Evolutionary conservation across 2,797 vertebrate genomes (phyloP).

Genomic region (Antrozous pallidus): DNA sequence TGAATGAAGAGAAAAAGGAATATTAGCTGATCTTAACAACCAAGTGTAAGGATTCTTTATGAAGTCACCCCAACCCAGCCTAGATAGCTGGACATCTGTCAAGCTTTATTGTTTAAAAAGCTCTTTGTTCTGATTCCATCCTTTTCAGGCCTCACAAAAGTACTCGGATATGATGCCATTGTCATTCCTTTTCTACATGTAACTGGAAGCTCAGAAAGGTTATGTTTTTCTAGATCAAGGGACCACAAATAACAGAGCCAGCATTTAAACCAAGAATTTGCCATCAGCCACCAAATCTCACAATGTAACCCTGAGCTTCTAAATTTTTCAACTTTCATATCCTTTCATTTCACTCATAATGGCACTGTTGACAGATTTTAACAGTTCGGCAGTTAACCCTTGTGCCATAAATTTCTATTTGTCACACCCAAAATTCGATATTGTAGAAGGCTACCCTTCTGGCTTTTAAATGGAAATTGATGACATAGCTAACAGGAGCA

Average conservation of each 20-base stretch:
- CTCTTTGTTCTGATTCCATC: neutral
- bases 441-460: slow-evolving; percentile 44
- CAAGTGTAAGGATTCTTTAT: neutral
- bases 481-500: neutral
- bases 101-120: neutral
- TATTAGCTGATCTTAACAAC: neutral
- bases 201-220: neutral
- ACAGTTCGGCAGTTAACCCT: slow-evolving; percentile 29
- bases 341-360: slow-evolving; percentile 45
- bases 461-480: slow-evolving; percentile 41
- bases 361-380: slow-evolving; percentile 31
- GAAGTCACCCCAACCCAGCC: neutral
- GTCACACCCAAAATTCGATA: slow-evolving; percentile 44
- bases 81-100: too few species aligned
- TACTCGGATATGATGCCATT: neutral
- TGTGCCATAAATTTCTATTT: slow-evolving; percentile 59
- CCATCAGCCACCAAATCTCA: neutral
- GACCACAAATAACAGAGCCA: neutral
- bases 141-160: neutral
- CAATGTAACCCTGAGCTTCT: neutral
- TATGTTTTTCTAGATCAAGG: neutral
- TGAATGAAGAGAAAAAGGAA: neutral
- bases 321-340: slow-evolving; percentile 1
- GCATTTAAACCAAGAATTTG: neutral
- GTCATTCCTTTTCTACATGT: neutral